Base-by-base conservation (phyloP, 2,888 invertebrate species). In the Mimachlamys varia region DNA sequence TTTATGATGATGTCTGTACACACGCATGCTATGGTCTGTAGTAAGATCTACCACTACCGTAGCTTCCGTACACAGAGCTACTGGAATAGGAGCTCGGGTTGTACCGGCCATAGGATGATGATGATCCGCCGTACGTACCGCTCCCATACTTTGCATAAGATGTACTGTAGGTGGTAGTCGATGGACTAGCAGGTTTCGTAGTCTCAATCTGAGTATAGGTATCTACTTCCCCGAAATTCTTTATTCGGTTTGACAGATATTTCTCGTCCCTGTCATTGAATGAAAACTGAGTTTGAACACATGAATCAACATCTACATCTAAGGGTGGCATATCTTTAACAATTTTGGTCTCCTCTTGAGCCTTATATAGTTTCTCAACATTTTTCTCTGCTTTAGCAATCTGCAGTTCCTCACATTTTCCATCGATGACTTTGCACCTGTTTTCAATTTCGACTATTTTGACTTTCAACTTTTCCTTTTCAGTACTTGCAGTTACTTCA, bases 201-300 rank as follows among this genome's bases (percentile, higher is more conserved):
- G 89, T 58, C 49, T 33, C 50, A 87, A 89, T 94, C 27, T 93
- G 95, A 22, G 92, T 92, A 87, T 92, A 92, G 19, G 93, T 90
- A 13, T 88, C 88, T n/a, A 96, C 93, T 62, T 95, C 95, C 0
- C 95, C 95, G 91, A 93, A 96, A 90, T 95, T 95, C 44, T 92
- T 90, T 50, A 96, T 93, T 49, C 94, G 93, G 13, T 93, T 92
- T 13, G 93, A 88, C 44, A 96, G 62, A 5, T 92, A 89, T 13
- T 91, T 58, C 76, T 95, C 94, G 88, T 95, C 95, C 19, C 93
- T 90, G 15, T 92, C 91, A 76, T 93, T 94, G 90, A 95, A 94
- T 22, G 93, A 90, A 58, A 95, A 94, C 12, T 94, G 92, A 12
- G 95, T 93, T 62, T 94, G 91, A 17, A 93, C 88, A 15, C 93